Percentiles rank a stretch among this genome's conserved stretches.
Evolutionary conservation across 2,888 invertebrate species (phyloP).

Genomic region (Drosophila austrosaltans): DNA sequence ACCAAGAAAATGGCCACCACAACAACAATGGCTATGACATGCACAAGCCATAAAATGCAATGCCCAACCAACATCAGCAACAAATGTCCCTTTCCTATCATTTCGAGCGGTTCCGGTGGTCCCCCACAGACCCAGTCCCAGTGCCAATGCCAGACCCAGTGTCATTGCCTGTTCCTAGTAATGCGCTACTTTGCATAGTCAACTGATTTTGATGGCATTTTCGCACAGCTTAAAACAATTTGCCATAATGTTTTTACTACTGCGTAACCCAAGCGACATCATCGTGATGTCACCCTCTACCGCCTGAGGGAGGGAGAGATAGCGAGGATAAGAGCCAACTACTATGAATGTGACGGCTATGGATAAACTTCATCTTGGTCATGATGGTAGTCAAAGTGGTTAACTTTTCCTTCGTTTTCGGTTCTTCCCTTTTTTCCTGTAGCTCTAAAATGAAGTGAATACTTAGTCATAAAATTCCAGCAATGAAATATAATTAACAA

Average conservation of each 20-base stretch:
- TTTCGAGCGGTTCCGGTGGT: not conserved
- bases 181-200: conserved; percentile 72
- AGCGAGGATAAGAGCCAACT: conserved; percentile 6
- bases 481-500: too few relatives aligned
- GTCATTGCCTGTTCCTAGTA: not conserved
- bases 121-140: not conserved
- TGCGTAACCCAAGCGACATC: conserved; percentile 46
- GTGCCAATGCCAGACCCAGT: not conserved
- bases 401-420: not conserved
- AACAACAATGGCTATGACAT: conserved; percentile 74
- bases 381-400: conserved; percentile 4
- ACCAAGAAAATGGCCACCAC: conserved; percentile 57
- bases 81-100: conserved; percentile 46
- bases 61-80: conserved; percentile 55
- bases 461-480: too few relatives aligned
- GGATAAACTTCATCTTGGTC: conserved; percentile 2
- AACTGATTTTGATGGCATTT: conserved; percentile 79
- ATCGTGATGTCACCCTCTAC: conserved; percentile 56
- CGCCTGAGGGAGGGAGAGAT: conserved; percentile 33
- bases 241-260: conserved; percentile 77
- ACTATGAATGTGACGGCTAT: conserved; percentile 27
- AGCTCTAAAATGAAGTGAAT: too few relatives aligned
- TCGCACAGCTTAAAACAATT: conserved; percentile 78
- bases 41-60: conserved; percentile 78
- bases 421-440: not conserved